Percentiles rank a stretch among this genome's conserved stretches.
Conservation (phyloP, 2,113 vertebrate genomes). For the Polypterus bichir region DNA sequence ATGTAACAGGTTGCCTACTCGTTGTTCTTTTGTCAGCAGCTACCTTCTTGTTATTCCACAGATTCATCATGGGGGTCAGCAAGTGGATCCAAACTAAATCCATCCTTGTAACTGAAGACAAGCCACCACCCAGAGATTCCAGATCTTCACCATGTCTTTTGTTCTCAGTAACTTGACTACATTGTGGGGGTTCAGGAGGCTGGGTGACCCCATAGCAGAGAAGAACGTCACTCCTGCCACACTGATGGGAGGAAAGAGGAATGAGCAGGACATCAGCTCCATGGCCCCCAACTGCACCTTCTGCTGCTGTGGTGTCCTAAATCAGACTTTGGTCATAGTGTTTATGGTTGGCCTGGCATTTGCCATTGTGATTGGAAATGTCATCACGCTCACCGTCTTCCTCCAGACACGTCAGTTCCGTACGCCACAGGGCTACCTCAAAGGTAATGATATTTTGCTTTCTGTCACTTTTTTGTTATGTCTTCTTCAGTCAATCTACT, state of each 20-base stretch:
- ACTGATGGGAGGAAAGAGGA: conserved; percentile 6
- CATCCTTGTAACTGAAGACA: no score
- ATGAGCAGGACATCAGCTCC: conserved; percentile 7
- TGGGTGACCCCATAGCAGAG: conserved; percentile 21
- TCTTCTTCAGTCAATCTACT: no score
- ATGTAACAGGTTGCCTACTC: no score
- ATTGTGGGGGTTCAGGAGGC: conserved; percentile 19
- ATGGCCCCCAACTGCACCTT: conserved; percentile 41
- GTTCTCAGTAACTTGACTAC: conserved; percentile 29
- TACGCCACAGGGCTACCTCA: conserved; percentile 61
- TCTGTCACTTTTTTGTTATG: no score
- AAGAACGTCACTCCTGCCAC: conserved; percentile 32
- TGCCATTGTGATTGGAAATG: conserved; percentile 57
- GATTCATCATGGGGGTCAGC: no score
- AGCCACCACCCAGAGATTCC: no score
- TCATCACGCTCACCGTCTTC: conserved; percentile 58
- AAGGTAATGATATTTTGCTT: conserved; percentile 35
- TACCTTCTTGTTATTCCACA: no score
- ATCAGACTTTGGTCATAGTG: conserved; percentile 38
- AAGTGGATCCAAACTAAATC: no score
- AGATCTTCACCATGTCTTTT: conserved; percentile 23
- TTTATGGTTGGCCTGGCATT: conserved; percentile 59
- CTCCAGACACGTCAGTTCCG: conserved; percentile 51
- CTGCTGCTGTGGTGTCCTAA: conserved; percentile 50
- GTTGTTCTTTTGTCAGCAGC: no score